Evolutionary conservation across 2,113 vertebrate genomes (phyloP), one percentile per base, ranked within the genome.

Genomic region (Pollimyrus isidori): DNA sequence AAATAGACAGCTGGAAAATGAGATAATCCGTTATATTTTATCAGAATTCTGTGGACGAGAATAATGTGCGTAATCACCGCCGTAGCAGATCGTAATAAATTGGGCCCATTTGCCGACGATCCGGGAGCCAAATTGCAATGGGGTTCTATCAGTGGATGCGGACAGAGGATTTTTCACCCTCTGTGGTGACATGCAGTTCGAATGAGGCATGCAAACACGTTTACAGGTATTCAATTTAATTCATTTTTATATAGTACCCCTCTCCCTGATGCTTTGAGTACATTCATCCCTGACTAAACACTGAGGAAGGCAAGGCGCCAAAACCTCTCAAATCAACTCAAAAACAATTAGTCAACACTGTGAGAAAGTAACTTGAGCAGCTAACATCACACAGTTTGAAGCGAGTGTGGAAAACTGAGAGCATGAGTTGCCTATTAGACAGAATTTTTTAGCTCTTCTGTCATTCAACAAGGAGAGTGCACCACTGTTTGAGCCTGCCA

Each of bases 11-110:
- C 48, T 42, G 49, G 73, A 89, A 89, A 89, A 88, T 82, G 52
- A 53, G 69, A 89, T 82, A 52, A 89, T 89, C 88, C 49, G 88
- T 49, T 42, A 89, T 53, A 80, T 84, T 42, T 89, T 82, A 89
- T 53, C 88, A 21, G 39, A 42, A 76, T 45, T 21, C 52, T 45
- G 35, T 83, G 52, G 73, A 83, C 7, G 35, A 89, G 52, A 30
- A 52, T 58, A 6, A 82, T 42, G 52, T 3, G 17, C 21, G 39
- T 56, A 84, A 84, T 83, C 69, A 30, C 53, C 15, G 19, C 15
- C 21, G 42, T 80, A 62, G 19, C 39, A 85, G 21, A 62, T 82
- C 49, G 35, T 45, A 89, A 89, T 52, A 30, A 85, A 84, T 62
- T 65, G 80, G 39, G 30, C 76, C 50, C 39, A 58, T 89, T 89